Percentiles rank a stretch among this genome's conserved stretches.
phyloP scores from a whole-genome alignment of 2,888 invertebrate genomes.

The Heliothis peltigera region DNA sequence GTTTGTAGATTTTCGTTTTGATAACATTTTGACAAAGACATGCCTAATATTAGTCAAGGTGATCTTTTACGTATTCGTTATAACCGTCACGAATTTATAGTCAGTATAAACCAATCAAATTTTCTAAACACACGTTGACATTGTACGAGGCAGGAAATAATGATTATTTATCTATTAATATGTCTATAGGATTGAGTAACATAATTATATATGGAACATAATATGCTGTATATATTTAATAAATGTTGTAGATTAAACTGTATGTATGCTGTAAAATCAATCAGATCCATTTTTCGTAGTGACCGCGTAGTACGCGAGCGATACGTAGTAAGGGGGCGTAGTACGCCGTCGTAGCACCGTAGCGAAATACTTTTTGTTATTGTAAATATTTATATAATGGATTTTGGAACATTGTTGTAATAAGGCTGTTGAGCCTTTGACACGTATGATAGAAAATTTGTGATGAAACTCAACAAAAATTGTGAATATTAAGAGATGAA shows the following conservation, averaged over 20 bases:
- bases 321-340: not conserved
- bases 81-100: not conserved
- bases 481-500: too few relatives aligned
- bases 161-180: not conserved
- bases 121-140: not conserved
- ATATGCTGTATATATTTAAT: too few relatives aligned
- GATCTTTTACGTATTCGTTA: not conserved
- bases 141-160: not conserved
- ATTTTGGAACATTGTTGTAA: too few relatives aligned
- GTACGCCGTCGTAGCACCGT: not conserved
- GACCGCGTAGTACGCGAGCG: not conserved
- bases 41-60: not conserved
- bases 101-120: not conserved
- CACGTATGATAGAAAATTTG: too few relatives aligned
- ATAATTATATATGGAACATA: too few relatives aligned
- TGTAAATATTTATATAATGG: not conserved
- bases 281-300: not conserved
- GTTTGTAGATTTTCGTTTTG: not conserved
- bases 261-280: not conserved
- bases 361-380: not conserved
- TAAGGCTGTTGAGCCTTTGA: too few relatives aligned
- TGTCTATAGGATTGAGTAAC: not conserved
- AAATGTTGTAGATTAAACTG: too few relatives aligned
- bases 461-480: too few relatives aligned
- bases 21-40: not conserved